These are phyloP conservation scores for Onthophagus taurus DNA, from an alignment of 1,140 invertebrate species.

Conservation along the genomic window DNA sequence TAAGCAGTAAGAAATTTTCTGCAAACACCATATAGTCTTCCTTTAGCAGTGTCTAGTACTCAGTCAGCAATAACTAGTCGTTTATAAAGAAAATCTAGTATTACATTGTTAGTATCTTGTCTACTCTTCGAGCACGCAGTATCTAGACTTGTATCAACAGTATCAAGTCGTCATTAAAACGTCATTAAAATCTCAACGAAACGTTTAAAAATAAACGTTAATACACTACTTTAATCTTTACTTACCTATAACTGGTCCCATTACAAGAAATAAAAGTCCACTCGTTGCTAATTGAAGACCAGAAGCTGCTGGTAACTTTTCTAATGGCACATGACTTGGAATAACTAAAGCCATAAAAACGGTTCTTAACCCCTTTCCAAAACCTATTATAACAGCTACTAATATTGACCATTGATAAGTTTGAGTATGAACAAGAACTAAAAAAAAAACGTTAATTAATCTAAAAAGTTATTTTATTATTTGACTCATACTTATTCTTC, in stretches of 20 bases:
- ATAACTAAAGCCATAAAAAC: conserved; percentile 58
- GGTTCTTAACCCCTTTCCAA: conserved; percentile 52
- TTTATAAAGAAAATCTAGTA: too few species aligned
- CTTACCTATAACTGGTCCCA: conserved; percentile 51
- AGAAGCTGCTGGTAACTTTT: conserved; percentile 50
- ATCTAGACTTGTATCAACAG: background rate
- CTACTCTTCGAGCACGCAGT: background rate
- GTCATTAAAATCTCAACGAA: background rate
- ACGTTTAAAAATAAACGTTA: background rate
- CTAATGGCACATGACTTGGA: conserved; percentile 51
- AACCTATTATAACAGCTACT: conserved; percentile 50
- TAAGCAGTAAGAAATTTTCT: too few species aligned
- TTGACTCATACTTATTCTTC: conserved; percentile 57
- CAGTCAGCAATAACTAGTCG: too few species aligned
- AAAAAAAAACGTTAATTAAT: too few species aligned
- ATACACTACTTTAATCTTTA: background rate
- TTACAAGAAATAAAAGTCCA: conserved; percentile 45
- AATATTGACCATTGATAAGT: conserved; percentile 23
- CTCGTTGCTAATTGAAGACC: conserved; percentile 51
- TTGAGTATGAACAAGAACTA: conserved; percentile 27
- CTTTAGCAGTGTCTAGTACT: too few species aligned
- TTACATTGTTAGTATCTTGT: background rate
- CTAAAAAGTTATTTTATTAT: conserved; percentile 34
- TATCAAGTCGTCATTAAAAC: background rate
- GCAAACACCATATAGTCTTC: too few species aligned